Evolutionary conservation across 2,888 invertebrate genomes (phyloP).

Genomic region (Cinara cedri): DNA sequence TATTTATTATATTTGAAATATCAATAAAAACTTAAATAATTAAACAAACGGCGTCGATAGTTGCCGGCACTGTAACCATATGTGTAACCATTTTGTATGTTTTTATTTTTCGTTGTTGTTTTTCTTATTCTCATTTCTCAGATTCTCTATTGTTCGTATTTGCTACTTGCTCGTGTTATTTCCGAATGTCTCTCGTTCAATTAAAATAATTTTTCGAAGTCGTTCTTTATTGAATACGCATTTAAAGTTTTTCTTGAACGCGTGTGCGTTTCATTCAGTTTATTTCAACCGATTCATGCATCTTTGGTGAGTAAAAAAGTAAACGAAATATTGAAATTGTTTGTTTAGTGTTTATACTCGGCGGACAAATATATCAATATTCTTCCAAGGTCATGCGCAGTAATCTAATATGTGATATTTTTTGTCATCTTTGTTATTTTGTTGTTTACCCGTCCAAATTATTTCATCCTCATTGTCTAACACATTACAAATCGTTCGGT

Average conservation of each 20-base stretch:
- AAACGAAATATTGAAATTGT: not conserved
- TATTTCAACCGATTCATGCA: conserved; percentile 6
- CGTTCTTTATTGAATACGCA: not conserved
- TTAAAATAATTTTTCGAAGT: not conserved
- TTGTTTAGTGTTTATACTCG: conserved; percentile 3
- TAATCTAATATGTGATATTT: not conserved
- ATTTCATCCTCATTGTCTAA: not conserved
- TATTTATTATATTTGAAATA: no score
- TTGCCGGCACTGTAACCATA: conserved; percentile 48
- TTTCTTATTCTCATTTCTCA: no score
- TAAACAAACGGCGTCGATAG: not conserved
- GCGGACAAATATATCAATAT: conserved; percentile 39
- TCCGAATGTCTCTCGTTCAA: not conserved
- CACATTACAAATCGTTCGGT: conserved; percentile 4
- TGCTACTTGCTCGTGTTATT: not conserved
- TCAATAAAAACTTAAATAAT: no score
- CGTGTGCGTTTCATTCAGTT: not conserved
- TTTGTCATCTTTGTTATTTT: not conserved
- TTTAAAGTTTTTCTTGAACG: not conserved
- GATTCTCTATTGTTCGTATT: conserved; percentile 29
- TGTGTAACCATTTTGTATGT: conserved; percentile 42
- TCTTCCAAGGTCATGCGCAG: conserved; percentile 52
- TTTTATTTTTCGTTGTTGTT: conserved; percentile 18
- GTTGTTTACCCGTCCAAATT: not conserved
- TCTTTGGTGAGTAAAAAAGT: conserved; percentile 31